Percentiles rank a stretch among this genome's conserved stretches.
Conservation (phyloP, 1,140 invertebrate genomes). For the Drosophila quadrilineata region DNA sequence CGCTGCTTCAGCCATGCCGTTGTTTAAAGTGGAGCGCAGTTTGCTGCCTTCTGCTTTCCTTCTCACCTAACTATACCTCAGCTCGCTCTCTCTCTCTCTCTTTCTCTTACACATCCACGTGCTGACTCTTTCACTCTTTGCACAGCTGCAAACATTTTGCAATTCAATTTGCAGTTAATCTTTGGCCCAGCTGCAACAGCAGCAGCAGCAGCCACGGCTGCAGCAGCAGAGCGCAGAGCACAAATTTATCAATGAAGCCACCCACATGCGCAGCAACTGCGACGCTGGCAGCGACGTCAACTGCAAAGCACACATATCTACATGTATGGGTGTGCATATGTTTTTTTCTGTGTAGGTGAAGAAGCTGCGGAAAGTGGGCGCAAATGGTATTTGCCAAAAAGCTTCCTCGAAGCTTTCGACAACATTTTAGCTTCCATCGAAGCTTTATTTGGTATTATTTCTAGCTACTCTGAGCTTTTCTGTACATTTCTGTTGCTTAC, state of each 20-base stretch:
- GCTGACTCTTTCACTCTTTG: not conserved
- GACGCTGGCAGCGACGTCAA: not conserved
- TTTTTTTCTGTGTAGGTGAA: constrained; percentile 33
- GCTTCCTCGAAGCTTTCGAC: constrained; percentile 19
- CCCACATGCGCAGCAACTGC: constrained; percentile 52
- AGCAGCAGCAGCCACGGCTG: constrained; percentile 5
- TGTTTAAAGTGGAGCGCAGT: constrained; percentile 43
- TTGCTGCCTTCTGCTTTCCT: not conserved
- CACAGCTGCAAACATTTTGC: constrained; percentile 68
- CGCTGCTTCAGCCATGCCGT: constrained; percentile 33
- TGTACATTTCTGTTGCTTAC: not conserved
- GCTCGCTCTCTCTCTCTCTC: not conserved
- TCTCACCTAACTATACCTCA: not conserved
- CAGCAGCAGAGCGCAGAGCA: not conserved
- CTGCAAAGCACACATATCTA: constrained; percentile 11
- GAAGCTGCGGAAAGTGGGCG: constrained; percentile 15
- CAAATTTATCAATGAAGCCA: constrained; percentile 79
- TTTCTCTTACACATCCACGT: not conserved
- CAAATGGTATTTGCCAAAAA: constrained; percentile 11
- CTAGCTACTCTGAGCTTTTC: constrained; percentile 41
- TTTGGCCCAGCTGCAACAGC: constrained; percentile 25
- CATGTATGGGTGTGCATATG: too few relatives aligned
- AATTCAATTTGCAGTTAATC: constrained; percentile 74
- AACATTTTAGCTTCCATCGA: constrained; percentile 18
- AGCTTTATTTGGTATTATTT: constrained; percentile 50